phyloP scores from a whole-genome alignment of 2,113 vertebrate species.

The Anthoscopus minutus region DNA sequence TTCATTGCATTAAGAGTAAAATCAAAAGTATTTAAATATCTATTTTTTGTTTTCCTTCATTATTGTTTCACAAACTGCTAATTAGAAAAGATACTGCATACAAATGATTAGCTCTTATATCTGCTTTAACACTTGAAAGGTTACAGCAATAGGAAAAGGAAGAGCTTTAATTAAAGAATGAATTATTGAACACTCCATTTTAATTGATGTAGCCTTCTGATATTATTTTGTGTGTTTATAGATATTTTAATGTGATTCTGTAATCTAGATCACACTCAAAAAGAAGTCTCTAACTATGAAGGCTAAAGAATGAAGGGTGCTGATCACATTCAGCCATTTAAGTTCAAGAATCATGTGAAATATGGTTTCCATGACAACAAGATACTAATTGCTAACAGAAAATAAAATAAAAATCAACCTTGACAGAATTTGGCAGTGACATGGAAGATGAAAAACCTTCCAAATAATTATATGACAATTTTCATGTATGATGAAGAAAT shows the following conservation, averaged over 20 bases:
- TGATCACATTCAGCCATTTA: slow-evolving; percentile 70
- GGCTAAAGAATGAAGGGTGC: slow-evolving; percentile 19
- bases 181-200: slow-evolving; percentile 73
- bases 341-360: slow-evolving; percentile 75
- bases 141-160: slow-evolving; percentile 62
- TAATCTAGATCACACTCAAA: slow-evolving; percentile 62
- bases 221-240: slow-evolving; percentile 72
- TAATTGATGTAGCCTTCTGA: slow-evolving; percentile 64
- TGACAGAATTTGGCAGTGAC: slow-evolving; percentile 59
- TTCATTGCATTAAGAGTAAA: slow-evolving; percentile 2
- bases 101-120: slow-evolving; percentile 64
- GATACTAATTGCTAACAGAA: slow-evolving; percentile 73
- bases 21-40: slow-evolving; percentile 30
- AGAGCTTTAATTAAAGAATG: slow-evolving; percentile 73
- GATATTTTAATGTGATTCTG: slow-evolving; percentile 65
- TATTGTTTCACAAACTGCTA: slow-evolving; percentile 54
- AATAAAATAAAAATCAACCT: slow-evolving; percentile 72
- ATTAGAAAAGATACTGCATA: slow-evolving; percentile 67
- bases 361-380: slow-evolving; percentile 76
- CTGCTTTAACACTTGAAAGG: slow-evolving; percentile 74
- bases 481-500: slow-evolving; percentile 27
- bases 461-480: slow-evolving; percentile 37
- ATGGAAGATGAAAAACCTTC: slow-evolving; percentile 25
- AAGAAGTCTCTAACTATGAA: slow-evolving; percentile 33
- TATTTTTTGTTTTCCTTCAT: slow-evolving; percentile 47